Percentiles rank a stretch among this genome's conserved stretches.
phyloP scores from a whole-genome alignment of 1,140 invertebrate species.

The Tetranychus cinnabarinus region DNA sequence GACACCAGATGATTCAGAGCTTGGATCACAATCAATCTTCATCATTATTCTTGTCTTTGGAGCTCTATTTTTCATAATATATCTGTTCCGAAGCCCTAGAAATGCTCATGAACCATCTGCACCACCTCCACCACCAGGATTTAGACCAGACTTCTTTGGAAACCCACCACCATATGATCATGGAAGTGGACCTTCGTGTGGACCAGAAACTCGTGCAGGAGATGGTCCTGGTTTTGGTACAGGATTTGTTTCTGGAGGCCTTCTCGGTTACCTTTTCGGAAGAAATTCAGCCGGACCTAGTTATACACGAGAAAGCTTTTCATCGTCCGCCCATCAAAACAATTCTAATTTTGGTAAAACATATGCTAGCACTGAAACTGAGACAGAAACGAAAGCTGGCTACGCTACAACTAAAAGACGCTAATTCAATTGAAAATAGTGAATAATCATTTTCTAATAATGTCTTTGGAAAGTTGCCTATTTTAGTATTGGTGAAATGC shows the following conservation, averaged over 20 bases:
- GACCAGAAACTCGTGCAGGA: neutral
- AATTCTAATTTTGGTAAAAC: neutral
- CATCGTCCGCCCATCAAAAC: neutral
- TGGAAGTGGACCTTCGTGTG: neutral
- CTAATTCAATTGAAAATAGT: neutral
- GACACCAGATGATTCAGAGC: neutral
- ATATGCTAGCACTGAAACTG: neutral
- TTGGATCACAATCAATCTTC: neutral
- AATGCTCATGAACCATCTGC: too few relatives aligned
- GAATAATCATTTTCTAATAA: too few relatives aligned
- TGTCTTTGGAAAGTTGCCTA: too few relatives aligned
- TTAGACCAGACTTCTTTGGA: neutral
- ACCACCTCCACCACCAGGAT: neutral
- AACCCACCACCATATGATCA: neutral
- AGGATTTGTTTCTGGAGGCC: neutral
- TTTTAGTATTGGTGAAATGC: too few relatives aligned
- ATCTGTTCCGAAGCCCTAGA: neutral
- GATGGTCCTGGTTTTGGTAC: neutral
- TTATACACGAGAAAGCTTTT: too few relatives aligned
- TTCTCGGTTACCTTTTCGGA: neutral
- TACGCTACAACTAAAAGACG: neutral
- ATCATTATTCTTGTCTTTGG: neutral
- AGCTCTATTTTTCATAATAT: neutral
- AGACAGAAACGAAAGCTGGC: neutral
- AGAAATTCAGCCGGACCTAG: neutral